Conservation (phyloP, 2,797 vertebrate species). For the Argyrosomus regius region DNA sequence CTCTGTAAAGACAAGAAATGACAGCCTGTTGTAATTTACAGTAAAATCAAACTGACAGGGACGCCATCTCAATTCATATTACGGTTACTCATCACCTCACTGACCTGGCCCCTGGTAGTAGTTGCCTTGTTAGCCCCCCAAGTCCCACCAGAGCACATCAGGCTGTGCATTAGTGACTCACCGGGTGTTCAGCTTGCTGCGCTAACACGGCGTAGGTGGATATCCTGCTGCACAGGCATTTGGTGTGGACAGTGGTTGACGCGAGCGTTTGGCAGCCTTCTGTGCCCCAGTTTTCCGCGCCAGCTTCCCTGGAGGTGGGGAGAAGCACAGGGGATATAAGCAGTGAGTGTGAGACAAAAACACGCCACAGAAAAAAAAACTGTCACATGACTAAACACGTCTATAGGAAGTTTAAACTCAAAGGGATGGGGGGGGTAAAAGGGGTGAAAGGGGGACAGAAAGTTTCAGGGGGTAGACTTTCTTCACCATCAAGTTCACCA, state of each 20-base stretch:
- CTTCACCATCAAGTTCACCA: not conserved
- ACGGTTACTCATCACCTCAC: slow-evolving; percentile 31
- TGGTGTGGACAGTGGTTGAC: slow-evolving; percentile 93
- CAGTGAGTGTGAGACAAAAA: slow-evolving; percentile 53
- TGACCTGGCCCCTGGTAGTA: slow-evolving; percentile 44
- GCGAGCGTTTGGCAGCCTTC: slow-evolving; percentile 96
- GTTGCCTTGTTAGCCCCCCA: slow-evolving; percentile 40
- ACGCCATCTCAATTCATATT: slow-evolving; percentile 14
- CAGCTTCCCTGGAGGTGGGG: slow-evolving; percentile 91
- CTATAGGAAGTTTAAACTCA: slow-evolving; percentile 10
- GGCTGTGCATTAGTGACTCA: slow-evolving; percentile 82
- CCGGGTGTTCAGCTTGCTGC: slow-evolving; percentile 96
- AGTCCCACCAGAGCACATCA: slow-evolving; percentile 46
- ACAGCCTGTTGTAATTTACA: slow-evolving; percentile 11
- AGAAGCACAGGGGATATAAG: slow-evolving; percentile 64
- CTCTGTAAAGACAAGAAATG: slow-evolving; percentile 21
- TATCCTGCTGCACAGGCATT: slow-evolving; percentile 97
- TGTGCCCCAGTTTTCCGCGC: slow-evolving; percentile 95
- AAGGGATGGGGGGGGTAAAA: not conserved
- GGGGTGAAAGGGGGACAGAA: not conserved
- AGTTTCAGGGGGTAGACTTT: slow-evolving; percentile 16
- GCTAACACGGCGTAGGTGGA: slow-evolving; percentile 96
- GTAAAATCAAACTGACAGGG: slow-evolving; percentile 28
- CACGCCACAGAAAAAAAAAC: slow-evolving; percentile 1
- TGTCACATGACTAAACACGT: slow-evolving; percentile 39